Evolutionary conservation across 1,140 invertebrate species (phyloP).

Genomic region (Bradysia coprophila): DNA sequence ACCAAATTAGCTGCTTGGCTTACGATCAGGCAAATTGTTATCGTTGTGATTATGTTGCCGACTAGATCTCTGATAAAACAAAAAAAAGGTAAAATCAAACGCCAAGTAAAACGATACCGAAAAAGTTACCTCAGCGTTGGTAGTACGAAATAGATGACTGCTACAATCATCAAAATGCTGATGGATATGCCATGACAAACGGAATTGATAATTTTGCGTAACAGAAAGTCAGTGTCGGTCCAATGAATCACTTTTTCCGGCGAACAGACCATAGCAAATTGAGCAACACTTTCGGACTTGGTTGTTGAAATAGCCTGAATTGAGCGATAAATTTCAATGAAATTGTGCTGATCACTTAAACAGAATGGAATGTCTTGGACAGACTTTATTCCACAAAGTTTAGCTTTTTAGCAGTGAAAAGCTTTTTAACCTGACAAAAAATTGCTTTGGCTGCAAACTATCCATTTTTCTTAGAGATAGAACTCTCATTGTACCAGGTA

Average conservation of each 20-base stretch:
- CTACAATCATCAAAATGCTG: constrained; percentile 46
- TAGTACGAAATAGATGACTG: constrained; percentile 64
- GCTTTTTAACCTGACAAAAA: too few relatives aligned
- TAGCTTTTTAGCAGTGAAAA: neutral
- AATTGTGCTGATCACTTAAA: too few relatives aligned
- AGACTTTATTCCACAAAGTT: neutral
- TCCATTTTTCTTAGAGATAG: too few relatives aligned
- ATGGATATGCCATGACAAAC: constrained; percentile 52
- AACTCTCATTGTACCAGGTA: too few relatives aligned
- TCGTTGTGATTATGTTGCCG: constrained; percentile 66
- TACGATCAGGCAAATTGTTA: constrained; percentile 52
- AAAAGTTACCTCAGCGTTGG: constrained; percentile 39
- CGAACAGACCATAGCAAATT: constrained; percentile 54
- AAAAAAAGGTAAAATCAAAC: constrained; percentile 4
- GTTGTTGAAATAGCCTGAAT: constrained; percentile 12
- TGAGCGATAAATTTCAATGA: neutral
- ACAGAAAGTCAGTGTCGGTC: constrained; percentile 48
- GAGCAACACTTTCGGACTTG: constrained; percentile 17
- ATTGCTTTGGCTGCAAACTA: too few relatives aligned
- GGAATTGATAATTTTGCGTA: constrained; percentile 54
- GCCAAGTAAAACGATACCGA: too few relatives aligned
- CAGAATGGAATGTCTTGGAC: too few relatives aligned
- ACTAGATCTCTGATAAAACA: constrained; percentile 39
- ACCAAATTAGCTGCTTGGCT: constrained; percentile 59
- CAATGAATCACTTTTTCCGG: constrained; percentile 44